These are phyloP conservation scores for Miniopterus natalensis DNA, from an alignment of 2,113 vertebrate genomes.

Conservation along the genomic window DNA sequence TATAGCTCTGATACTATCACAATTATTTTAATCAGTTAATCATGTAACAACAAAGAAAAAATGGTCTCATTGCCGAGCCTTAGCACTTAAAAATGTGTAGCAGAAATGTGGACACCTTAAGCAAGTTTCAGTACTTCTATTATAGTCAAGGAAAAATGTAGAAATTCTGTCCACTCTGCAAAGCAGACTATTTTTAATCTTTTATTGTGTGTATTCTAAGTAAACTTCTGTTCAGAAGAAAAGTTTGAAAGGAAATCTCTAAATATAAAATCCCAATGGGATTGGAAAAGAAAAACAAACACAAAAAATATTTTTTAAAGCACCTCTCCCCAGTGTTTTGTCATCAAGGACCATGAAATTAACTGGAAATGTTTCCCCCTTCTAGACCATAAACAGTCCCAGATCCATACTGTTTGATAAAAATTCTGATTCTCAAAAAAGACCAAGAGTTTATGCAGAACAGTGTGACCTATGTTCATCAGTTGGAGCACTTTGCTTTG, in stretches of 20 bases:
- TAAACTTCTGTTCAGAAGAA: conserved; percentile 15
- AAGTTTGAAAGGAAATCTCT: background rate
- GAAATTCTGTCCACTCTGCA: background rate
- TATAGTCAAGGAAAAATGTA: conserved; percentile 35
- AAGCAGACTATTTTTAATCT: background rate
- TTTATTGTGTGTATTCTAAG: background rate
- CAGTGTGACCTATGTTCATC: background rate
- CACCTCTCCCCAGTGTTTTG: background rate
- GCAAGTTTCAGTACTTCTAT: conserved; percentile 10
- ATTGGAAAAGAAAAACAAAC: background rate
- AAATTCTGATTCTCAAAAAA: conserved; percentile 52
- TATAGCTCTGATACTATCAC: background rate
- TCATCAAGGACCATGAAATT: background rate
- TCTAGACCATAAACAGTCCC: background rate
- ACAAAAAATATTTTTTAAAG: background rate
- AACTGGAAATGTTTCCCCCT: background rate
- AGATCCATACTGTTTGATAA: background rate
- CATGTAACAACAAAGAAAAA: background rate
- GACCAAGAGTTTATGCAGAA: background rate
- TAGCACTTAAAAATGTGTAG: background rate
- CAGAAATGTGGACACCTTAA: conserved; percentile 21
- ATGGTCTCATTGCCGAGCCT: background rate
- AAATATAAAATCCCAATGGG: background rate
- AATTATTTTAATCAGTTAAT: conserved; percentile 50
- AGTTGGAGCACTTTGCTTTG: conserved; percentile 22